Conservation (phyloP, 2,888 invertebrate species). For the Lasius fuliginosus region DNA sequence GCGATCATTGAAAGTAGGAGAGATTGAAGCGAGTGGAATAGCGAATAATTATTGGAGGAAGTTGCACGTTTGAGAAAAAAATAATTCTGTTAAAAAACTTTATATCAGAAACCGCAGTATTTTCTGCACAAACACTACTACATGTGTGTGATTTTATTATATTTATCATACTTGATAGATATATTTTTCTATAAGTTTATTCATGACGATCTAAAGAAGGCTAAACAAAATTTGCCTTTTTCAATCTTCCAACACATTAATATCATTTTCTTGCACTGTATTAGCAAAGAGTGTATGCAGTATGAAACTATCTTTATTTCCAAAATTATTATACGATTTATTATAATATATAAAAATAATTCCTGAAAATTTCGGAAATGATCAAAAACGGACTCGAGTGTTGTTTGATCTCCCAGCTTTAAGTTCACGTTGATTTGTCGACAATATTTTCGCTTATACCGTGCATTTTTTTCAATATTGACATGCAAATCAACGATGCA, state of each 20-base stretch:
- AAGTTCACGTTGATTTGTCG: neutral
- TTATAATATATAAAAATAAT: neutral
- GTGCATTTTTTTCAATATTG: neutral
- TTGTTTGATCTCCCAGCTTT: neutral
- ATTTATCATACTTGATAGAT: neutral
- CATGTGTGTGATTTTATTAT: neutral
- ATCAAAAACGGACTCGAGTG: neutral
- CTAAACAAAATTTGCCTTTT: neutral
- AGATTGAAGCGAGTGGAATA: neutral
- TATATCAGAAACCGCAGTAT: neutral
- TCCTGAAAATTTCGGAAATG: neutral
- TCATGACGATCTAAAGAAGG: neutral
- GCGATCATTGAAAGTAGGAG: conserved; percentile 12
- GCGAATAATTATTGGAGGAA: conserved; percentile 23
- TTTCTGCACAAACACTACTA: neutral
- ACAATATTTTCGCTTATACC: neutral
- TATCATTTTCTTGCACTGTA: neutral
- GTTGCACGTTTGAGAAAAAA: neutral
- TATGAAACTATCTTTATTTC: neutral
- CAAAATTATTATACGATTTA: conserved; percentile 2
- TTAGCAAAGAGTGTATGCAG: neutral
- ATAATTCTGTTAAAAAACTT: neutral
- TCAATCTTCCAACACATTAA: neutral
- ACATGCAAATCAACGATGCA: neutral
- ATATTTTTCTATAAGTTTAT: neutral